Base-by-base conservation (phyloP, 2,113 vertebrate species). In the Junco hyemalis region DNA sequence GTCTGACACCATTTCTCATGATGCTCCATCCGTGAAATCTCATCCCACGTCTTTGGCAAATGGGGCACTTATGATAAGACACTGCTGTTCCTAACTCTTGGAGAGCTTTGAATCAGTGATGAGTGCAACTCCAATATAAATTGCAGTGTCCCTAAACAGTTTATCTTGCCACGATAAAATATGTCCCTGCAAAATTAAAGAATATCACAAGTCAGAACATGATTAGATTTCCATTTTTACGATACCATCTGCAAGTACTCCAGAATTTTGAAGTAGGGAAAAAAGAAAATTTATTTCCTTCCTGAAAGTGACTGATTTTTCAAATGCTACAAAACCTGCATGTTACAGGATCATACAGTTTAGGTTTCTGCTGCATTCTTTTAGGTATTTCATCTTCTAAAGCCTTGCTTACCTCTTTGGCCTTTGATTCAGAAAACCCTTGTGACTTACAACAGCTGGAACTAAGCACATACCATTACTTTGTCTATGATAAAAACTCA, bases 211-310 rank as follows among this genome's bases (percentile, higher is more conserved):
- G 26, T 35, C 28, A 82, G 53, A 65, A 71, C 25, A 26, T 12
- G 26, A 72, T 76, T 94, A 84, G 15, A 80, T 87, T 88, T 85
- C 25, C 31, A 36, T 71, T 94, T 96, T 95, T 68, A 61, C n/a
- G 44, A 24, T 56, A 48, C 38, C 21, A 48, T 81, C 23, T 74
- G 44, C 33, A 51, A 53, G 16, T 2, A 3, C 17, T 78, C 21
- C 7, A 61, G n/a, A 84, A 18, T 74, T 78, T n/a, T 57, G 60
- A 91, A 68, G 18, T 18, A 3, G 9, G 12, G 10, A 4, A 36
- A 57, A 88, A 54, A 59, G 4, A 6, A 76, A 56, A 64, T 70
- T 53, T 76, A 57, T 45, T 87, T 88, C 26, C 50, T 65, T 82
- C 36, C 9, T 71, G 54, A 48, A 77, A 80, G 31, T 69, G 53